Conservation (phyloP, 2,113 vertebrate genomes). For the Bos taurus region DNA sequence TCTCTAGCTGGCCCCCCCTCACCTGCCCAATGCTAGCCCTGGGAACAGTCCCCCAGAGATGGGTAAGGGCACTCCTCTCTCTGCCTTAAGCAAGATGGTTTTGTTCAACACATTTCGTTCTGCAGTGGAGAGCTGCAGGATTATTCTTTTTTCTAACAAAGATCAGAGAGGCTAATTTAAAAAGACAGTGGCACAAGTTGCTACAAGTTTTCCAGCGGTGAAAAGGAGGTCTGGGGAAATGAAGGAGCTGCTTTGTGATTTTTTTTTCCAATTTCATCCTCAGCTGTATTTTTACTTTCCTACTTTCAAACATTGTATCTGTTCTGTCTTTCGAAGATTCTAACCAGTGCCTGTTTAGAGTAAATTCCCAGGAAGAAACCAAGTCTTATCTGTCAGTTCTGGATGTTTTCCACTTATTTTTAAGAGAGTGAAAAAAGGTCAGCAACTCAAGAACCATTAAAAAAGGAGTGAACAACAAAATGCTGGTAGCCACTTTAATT, state of each 20-base stretch:
- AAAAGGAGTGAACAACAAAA: background rate
- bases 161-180: slow-evolving; percentile 37
- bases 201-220: background rate
- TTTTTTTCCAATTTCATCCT: background rate
- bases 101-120: background rate
- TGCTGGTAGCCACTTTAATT: slow-evolving; percentile 12
- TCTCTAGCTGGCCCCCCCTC: rapidly evolving
- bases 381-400: slow-evolving; percentile 30
- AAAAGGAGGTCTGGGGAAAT: background rate
- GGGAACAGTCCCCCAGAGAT: background rate
- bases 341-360: background rate
- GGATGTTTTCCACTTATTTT: slow-evolving; percentile 11
- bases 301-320: background rate
- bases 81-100: background rate
- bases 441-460: slow-evolving; percentile 26
- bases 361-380: slow-evolving; percentile 14
- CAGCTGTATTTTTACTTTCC: background rate
- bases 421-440: background rate
- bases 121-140: background rate
- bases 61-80: background rate
- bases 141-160: background rate
- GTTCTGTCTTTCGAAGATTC: background rate
- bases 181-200: background rate
- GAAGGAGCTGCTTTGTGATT: no score
- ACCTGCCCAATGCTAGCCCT: rapidly evolving